Evolutionary conservation across 2,888 invertebrate species (phyloP), one percentile per base, ranked within the genome.

Genomic region (Sthenelais limicola): DNA sequence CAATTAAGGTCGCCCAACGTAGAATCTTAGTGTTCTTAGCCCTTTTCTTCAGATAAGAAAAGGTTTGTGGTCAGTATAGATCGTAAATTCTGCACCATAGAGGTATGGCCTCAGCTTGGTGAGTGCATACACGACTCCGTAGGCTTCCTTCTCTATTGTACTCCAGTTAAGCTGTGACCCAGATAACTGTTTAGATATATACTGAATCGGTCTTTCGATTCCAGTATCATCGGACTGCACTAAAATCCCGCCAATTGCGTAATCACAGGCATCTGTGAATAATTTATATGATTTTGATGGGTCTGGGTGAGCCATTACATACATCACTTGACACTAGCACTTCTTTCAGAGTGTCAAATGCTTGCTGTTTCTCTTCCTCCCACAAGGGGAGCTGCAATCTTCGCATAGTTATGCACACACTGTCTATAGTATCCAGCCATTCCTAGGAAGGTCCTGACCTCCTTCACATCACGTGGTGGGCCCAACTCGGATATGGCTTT

Each of bases 391-490:
- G 21, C 48, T 26, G 73, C 62, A 15, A 73, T 33, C 1, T 62
- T 18, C 1, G 73, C 71, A 62, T 52, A 73, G n/a, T 72, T 35
- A 18, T 32, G 49, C 1, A 73, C 47, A 30, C 24, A 62, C 18
- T 33, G 28, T 28, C 73, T 3, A 47, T 73, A 73, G 32, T 71
- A 73, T 5, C 48, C 35, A 15, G 70, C 43, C 35, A 73, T 71
- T 3, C 70, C 73, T 28, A 73, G 43, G 3, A 73, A 73, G 1
- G 28, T 15, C 2, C 62, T 18, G n/a, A 74, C 72, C 32, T 48
- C 51, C 18, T 26, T 51, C 18, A 73, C 51, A 58, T 47, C 18
- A 5, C 4, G n/a, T 12, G 73, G 73, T 15, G 58, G 35, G 7
- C 33, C n/a, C 49, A 70, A 47, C 15, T 75, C 54, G 3, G 15